Conservation (phyloP, 2,113 vertebrate genomes). For the Xenopus laevis region DNA sequence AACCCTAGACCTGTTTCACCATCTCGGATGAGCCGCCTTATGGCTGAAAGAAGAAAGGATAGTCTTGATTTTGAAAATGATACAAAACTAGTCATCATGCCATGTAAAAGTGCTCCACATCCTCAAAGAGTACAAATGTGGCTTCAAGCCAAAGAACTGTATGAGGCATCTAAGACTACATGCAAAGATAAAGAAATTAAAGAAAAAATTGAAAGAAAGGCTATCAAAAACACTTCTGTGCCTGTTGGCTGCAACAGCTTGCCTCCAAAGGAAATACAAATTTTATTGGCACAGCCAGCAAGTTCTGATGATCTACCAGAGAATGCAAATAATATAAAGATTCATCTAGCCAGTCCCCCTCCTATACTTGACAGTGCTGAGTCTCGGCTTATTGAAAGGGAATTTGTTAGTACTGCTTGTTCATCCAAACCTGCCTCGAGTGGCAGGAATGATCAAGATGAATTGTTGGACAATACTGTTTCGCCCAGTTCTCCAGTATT, state of each 20-base stretch:
- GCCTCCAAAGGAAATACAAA: conserved; percentile 56
- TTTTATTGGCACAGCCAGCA: conserved; percentile 52
- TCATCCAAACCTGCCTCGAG: conserved; percentile 49
- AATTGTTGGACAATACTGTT: conserved; percentile 58
- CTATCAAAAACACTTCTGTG: conserved; percentile 21
- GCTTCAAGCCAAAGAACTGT: conserved; percentile 90
- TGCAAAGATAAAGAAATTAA: conserved; percentile 56
- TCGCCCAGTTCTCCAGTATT: conserved; percentile 76
- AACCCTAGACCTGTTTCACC: conserved; percentile 67
- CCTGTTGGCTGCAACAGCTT: conserved; percentile 54
- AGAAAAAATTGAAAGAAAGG: conserved; percentile 54
- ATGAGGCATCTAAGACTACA: conserved; percentile 75
- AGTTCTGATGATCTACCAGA: conserved; percentile 28
- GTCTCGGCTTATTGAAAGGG: conserved; percentile 53
- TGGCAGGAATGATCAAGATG: conserved; percentile 58
- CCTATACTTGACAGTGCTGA: conserved; percentile 50
- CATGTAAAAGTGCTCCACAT: conserved; percentile 90
- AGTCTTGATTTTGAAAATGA: conserved; percentile 65
- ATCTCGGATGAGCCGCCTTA: conserved; percentile 53
- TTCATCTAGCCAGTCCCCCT: conserved; percentile 51
- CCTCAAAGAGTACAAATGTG: conserved; percentile 83
- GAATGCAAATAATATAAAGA: conserved; percentile 1
- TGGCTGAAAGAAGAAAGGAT: conserved; percentile 55
- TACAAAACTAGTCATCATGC: conserved; percentile 89
- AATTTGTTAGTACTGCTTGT: conserved; percentile 45